These are phyloP conservation scores for Melinaea menophilus DNA, from an alignment of 2,888 invertebrate genomes.

Conservation along the genomic window DNA sequence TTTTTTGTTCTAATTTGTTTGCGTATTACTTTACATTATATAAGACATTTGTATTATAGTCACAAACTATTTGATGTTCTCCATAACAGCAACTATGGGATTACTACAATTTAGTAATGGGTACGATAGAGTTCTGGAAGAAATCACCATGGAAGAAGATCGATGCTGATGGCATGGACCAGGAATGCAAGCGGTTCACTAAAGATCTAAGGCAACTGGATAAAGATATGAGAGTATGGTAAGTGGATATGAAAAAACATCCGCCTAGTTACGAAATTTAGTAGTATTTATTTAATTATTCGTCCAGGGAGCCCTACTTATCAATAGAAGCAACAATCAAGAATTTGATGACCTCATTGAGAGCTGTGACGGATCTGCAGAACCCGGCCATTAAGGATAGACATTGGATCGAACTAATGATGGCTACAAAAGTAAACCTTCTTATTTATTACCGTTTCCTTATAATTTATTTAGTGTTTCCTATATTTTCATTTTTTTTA, in stretches of 20 bases:
- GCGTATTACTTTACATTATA: not conserved
- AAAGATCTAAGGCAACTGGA: slow-evolving; percentile 89
- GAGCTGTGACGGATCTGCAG: slow-evolving; percentile 95
- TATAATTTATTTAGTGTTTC: slow-evolving; percentile 21
- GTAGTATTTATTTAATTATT: not conserved
- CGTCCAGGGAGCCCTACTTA: slow-evolving; percentile 85
- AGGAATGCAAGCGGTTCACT: slow-evolving; percentile 94
- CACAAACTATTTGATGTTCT: not conserved
- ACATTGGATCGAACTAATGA: slow-evolving; percentile 96
- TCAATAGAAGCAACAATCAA: slow-evolving; percentile 89
- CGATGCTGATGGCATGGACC: slow-evolving; percentile 95
- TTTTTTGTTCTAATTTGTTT: slow-evolving; percentile 10
- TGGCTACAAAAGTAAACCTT: slow-evolving; percentile 86
- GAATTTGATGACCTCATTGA: slow-evolving; percentile 94
- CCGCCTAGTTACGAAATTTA: too few species aligned
- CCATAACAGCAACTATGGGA: slow-evolving; percentile 89
- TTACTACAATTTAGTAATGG: slow-evolving; percentile 87
- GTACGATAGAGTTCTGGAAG: slow-evolving; percentile 94
- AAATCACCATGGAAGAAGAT: slow-evolving; percentile 95
- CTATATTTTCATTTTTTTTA: slow-evolving; percentile 36
- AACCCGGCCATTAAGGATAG: slow-evolving; percentile 95
- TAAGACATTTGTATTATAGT: not conserved
- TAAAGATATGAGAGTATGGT: slow-evolving; percentile 87
- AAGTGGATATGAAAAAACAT: slow-evolving; percentile 29
- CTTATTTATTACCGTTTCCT: slow-evolving; percentile 3